Conservation (phyloP, 2,797 vertebrate species). For the Acridotheres tristis region DNA sequence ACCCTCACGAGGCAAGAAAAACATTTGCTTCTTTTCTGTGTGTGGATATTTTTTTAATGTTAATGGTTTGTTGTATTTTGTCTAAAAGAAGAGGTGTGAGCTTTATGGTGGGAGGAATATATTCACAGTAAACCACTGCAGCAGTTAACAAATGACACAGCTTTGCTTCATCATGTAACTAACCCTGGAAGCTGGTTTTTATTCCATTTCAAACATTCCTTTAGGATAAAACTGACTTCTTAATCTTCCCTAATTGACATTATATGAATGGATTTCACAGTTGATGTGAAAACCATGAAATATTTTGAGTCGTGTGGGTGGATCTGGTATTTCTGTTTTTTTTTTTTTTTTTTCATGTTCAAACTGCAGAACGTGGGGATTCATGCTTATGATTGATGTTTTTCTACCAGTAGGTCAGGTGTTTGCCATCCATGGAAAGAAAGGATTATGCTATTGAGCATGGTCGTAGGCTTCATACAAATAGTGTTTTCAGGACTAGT, state of each 20-base stretch:
- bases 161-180: conserved; percentile 22
- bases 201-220: neutral
- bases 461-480: neutral
- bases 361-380: neutral
- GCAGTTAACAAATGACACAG: neutral
- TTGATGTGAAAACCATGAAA: neutral
- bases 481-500: neutral
- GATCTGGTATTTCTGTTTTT: neutral
- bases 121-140: neutral
- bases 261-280: neutral
- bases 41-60: conserved; percentile 23
- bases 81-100: conserved; percentile 32
- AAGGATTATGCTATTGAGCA: neutral
- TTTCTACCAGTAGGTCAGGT: neutral
- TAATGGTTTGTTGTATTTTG: conserved; percentile 38
- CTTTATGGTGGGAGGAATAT: conserved; percentile 24
- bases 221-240: neutral
- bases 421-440: neutral
- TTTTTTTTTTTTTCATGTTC: neutral
- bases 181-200: neutral
- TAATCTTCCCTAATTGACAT: neutral
- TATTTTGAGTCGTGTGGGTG: neutral
- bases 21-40: conserved; percentile 62
- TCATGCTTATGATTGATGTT: neutral
- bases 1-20: conserved; percentile 52